Conservation (phyloP, 2,888 invertebrate genomes). For the Polylopha cassiicola region DNA sequence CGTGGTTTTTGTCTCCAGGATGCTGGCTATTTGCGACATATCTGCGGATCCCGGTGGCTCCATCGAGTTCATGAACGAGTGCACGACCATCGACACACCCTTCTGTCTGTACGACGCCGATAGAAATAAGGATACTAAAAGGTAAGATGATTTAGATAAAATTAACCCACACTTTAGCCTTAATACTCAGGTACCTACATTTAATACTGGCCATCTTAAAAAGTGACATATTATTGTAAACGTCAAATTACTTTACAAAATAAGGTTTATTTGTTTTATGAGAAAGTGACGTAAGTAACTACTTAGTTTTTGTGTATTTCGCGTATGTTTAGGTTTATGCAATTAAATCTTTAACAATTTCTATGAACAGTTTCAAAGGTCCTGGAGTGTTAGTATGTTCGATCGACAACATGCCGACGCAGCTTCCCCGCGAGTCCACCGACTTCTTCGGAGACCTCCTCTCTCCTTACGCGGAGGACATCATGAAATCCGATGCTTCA, state of each 20-base stretch:
- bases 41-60: conserved; percentile 99
- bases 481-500: conserved; percentile 89
- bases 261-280: too few species aligned
- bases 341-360: conserved; percentile 8
- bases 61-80: conserved; percentile 99
- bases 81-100: conserved; percentile 99
- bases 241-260: too few species aligned
- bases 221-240: too few species aligned
- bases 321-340: neutral
- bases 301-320: neutral
- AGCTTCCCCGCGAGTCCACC: conserved; percentile 97
- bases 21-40: conserved; percentile 98
- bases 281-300: too few species aligned
- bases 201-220: too few species aligned
- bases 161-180: too few species aligned
- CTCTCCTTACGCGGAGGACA: conserved; percentile 91
- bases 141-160: conserved; percentile 52
- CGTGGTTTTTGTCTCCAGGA: conserved; percentile 61
- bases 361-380: conserved; percentile 87
- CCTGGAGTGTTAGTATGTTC: conserved; percentile 99
- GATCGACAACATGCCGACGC: conserved; percentile 99
- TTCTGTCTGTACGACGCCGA: conserved; percentile 99
- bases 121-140: conserved; percentile 96
- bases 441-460: conserved; percentile 98
- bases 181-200: too few species aligned